phyloP scores from a whole-genome alignment of 2,113 vertebrate species.

The Poeciliopsis turrubarensis region DNA sequence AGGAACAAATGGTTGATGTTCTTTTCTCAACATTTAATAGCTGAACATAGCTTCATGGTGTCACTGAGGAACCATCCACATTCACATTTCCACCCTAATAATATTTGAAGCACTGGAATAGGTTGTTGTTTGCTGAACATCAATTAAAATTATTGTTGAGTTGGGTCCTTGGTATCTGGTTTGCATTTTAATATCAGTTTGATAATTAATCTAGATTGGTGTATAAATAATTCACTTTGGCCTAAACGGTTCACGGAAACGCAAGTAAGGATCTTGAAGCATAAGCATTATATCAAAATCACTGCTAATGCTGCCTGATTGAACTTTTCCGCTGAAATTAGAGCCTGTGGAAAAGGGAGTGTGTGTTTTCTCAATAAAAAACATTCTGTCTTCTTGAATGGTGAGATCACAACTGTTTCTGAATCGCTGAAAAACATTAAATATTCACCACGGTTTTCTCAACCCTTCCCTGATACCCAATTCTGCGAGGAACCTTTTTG shows the following conservation, averaged over 20 bases:
- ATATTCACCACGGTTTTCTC: conserved; percentile 11
- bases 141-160: background rate
- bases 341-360: conserved; percentile 10
- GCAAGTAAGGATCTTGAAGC: conserved; percentile 3
- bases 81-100: too few species aligned
- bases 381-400: conserved; percentile 22
- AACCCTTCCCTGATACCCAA: conserved; percentile 1
- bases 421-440: conserved; percentile 30
- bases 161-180: background rate
- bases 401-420: conserved; percentile 31
- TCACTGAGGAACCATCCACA: too few species aligned
- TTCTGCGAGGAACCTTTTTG: conserved; percentile 18
- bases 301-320: conserved; percentile 22
- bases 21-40: too few species aligned
- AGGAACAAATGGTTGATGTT: background rate
- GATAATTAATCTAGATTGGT: conserved; percentile 30
- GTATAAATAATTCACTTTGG: conserved; percentile 6
- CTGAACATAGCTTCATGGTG: too few species aligned
- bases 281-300: conserved; percentile 8
- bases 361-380: conserved; percentile 31
- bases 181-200: conserved; percentile 11
- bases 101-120: too few species aligned
- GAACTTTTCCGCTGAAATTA: conserved; percentile 35
- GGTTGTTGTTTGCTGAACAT: background rate
- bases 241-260: background rate